Conservation (phyloP, 2,888 invertebrate species). For the Limnephilus marmoratus region DNA sequence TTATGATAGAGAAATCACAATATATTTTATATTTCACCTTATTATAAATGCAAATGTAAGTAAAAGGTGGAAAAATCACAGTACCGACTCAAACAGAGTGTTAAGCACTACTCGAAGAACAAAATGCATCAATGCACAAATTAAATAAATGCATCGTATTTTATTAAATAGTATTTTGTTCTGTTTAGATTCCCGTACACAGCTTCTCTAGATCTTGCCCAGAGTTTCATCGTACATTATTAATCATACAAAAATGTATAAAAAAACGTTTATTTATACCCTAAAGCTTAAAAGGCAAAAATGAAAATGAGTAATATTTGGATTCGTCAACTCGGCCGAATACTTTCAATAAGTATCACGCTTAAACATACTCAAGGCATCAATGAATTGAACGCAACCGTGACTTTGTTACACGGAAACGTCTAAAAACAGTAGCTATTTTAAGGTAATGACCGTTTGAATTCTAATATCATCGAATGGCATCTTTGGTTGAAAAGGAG, state of each 20-base stretch:
- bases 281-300: constrained; percentile 43
- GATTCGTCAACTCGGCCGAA: neutral
- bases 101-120: neutral
- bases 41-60: neutral
- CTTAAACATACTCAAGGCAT: constrained; percentile 26
- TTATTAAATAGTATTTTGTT: neutral
- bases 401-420: neutral
- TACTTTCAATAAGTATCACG: neutral
- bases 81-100: neutral
- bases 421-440: neutral
- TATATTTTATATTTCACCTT: neutral
- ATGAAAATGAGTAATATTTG: constrained; percentile 16
- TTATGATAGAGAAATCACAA: constrained; percentile 2
- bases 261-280: constrained; percentile 35
- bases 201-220: neutral
- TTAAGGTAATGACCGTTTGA: neutral
- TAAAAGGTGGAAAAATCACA: neutral
- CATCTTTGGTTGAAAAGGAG: neutral
- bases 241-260: constrained; percentile 35
- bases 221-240: constrained; percentile 13
- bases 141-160: neutral
- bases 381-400: constrained; percentile 13
- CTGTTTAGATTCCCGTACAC: neutral
- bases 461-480: neutral
- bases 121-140: neutral